Conservation (phyloP, 2,113 vertebrate genomes). For the Mionectes macconnelli region DNA sequence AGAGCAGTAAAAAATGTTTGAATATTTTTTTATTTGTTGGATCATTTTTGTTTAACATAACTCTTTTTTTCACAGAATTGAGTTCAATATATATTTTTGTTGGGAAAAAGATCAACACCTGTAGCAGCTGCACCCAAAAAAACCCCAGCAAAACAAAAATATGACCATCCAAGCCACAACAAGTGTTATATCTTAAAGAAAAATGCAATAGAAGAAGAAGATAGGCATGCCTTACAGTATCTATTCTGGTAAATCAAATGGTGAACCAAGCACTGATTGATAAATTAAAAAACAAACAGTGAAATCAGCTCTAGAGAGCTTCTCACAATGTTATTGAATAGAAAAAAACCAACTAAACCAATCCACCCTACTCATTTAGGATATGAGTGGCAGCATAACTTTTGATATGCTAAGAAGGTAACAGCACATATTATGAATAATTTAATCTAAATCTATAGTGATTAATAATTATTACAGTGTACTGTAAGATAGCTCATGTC, state of each 20-base stretch:
- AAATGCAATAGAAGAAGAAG: background rate
- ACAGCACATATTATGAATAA: background rate
- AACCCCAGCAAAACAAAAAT: background rate
- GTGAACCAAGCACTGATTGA: background rate
- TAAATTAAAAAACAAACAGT: background rate
- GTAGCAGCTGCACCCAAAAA: fast-evolving
- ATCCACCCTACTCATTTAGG: background rate
- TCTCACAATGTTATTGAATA: background rate
- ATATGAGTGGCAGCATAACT: background rate
- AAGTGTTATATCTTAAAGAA: background rate
- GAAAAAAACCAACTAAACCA: background rate
- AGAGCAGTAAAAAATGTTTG: background rate
- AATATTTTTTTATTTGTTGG: background rate
- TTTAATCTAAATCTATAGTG: background rate
- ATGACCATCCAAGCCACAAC: fast-evolving
- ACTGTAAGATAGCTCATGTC: background rate
- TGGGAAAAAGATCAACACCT: fast-evolving
- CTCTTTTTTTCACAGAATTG: background rate
- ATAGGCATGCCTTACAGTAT: background rate
- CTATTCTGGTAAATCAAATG: background rate
- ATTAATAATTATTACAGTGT: background rate
- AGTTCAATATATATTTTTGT: background rate
- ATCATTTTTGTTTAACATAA: background rate
- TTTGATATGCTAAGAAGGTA: background rate
- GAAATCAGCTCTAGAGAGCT: background rate